These are phyloP conservation scores for Orthosia gothica DNA, from an alignment of 2,888 invertebrate genomes.

Conservation along the genomic window DNA sequence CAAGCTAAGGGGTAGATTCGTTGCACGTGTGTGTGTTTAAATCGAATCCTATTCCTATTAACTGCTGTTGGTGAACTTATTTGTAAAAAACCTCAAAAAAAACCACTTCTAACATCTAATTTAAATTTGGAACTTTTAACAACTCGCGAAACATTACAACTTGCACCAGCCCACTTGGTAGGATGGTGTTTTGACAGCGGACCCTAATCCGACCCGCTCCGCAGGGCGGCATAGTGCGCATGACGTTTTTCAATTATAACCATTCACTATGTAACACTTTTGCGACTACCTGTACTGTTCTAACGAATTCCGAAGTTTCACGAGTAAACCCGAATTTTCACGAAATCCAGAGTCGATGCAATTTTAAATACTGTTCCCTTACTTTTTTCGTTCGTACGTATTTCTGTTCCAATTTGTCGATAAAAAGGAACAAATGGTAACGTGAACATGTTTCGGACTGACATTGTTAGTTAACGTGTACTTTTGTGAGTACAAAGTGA, in stretches of 20 bases:
- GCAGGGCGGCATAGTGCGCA: slow-evolving; percentile 85
- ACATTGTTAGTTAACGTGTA: slow-evolving; percentile 21
- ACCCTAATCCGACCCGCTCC: slow-evolving; percentile 86
- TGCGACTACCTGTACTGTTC: slow-evolving; percentile 70
- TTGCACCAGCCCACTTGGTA: slow-evolving; percentile 61
- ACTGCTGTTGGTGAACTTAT: not conserved
- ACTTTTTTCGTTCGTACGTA: slow-evolving; percentile 15
- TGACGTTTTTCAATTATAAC: slow-evolving; percentile 87
- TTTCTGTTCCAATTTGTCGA: slow-evolving; percentile 27
- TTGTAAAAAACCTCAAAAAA: not conserved
- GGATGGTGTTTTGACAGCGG: slow-evolving; percentile 85
- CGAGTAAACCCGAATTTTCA: slow-evolving; percentile 39
- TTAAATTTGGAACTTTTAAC: slow-evolving; percentile 26
- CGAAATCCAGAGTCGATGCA: slow-evolving; percentile 16
- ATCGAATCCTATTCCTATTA: not conserved
- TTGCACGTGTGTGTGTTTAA: too few species aligned
- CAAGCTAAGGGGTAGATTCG: too few species aligned
- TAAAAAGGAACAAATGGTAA: slow-evolving; percentile 20
- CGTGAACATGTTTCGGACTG: slow-evolving; percentile 12
- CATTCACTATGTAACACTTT: slow-evolving; percentile 87
- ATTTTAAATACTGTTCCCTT: slow-evolving; percentile 28
- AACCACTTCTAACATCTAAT: slow-evolving; percentile 4
- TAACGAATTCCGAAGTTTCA: slow-evolving; percentile 35
- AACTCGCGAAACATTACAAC: slow-evolving; percentile 49
- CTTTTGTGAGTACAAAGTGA: not conserved